A percentile compares a stretch with the other conserved stretches of the same genome.
Conservation (phyloP, 2,888 invertebrate genomes). For the Volucella inflata region DNA sequence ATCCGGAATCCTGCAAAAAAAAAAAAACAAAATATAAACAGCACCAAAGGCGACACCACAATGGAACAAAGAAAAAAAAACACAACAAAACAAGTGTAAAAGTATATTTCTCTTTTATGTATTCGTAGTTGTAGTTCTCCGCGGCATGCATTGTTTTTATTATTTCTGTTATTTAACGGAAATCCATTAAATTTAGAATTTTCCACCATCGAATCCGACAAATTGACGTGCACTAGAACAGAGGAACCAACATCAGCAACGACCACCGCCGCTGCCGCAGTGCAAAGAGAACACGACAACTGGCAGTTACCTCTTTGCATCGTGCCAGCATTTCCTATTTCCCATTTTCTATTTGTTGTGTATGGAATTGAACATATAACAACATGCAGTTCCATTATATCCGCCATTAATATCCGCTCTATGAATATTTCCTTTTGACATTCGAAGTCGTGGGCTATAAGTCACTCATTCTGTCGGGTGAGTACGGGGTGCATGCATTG, state of each 20-base stretch:
- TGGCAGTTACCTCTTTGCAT: conserved; percentile 10
- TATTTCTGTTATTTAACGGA: conserved; percentile 72
- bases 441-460: conserved; percentile 26
- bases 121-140: no score
- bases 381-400: conserved; percentile 73
- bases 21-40: conserved; percentile 1
- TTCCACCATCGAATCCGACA: conserved; percentile 46
- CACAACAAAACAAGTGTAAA: background rate
- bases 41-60: background rate
- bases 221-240: conserved; percentile 27
- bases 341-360: conserved; percentile 49
- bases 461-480: no score
- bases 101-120: conserved; percentile 49
- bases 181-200: conserved; percentile 70
- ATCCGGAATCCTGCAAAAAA: conserved; percentile 1
- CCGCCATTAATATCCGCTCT: conserved; percentile 73
- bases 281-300: conserved; percentile 39
- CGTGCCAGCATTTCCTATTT: background rate
- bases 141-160: conserved; percentile 58
- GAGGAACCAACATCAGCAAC: background rate
- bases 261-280: conserved; percentile 37
- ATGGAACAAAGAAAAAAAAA: conserved; percentile 6
- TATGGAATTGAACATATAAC: conserved; percentile 71
- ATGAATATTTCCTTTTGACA: conserved; percentile 75
- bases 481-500: no score